Base-by-base conservation (phyloP, 1,140 invertebrate genomes). In the Diprion similis region DNA sequence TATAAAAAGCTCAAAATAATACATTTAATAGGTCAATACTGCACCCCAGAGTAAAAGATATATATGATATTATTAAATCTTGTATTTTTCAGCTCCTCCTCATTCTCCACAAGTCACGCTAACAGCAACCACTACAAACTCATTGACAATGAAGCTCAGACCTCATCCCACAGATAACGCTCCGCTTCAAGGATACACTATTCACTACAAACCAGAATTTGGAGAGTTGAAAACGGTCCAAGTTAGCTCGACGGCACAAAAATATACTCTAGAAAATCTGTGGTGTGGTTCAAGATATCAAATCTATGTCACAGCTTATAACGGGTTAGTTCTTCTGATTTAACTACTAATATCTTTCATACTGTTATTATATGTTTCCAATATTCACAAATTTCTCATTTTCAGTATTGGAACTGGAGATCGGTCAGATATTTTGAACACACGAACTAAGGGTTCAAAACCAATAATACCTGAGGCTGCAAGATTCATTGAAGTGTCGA, bases 201-300 rank as follows among this genome's bases (percentile, higher is more conserved):
- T 97, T 75, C 94, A 96, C 82, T 97, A 96, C 88, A 97, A 97
- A 85, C 95, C 94, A 45, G 96, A 97, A 88, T 97, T 96, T 81
- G 96, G 96, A 45, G 95, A 97, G 81, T 97, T 95, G 95, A 95
- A 96, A 87, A 95, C 94, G 47, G 91, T 93, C 70, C 95, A 96
- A 88, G 92, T 94, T 65, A 88, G 86, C 73, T 92, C 93, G 73
- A 92, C 92, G 79, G 93, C 92, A 46, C 92, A 94, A 68, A 95
- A 95, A 70, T 95, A 96, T 85, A 96, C 93, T 48, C 88, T 98
- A 71, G 95, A 97, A 81, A 95, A 93, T 82, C 83, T 97, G 46
- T 93, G 94, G 85, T 98, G 96, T 86, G 97, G 94, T 82, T 97
- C 95, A 72, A 93, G 95, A 89, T 98, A 95, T 89, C 95, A 97